Evolutionary conservation across 2,113 vertebrate species (phyloP), one percentile per base, ranked within the genome.

Genomic region (Ginglymostoma cirratum): DNA sequence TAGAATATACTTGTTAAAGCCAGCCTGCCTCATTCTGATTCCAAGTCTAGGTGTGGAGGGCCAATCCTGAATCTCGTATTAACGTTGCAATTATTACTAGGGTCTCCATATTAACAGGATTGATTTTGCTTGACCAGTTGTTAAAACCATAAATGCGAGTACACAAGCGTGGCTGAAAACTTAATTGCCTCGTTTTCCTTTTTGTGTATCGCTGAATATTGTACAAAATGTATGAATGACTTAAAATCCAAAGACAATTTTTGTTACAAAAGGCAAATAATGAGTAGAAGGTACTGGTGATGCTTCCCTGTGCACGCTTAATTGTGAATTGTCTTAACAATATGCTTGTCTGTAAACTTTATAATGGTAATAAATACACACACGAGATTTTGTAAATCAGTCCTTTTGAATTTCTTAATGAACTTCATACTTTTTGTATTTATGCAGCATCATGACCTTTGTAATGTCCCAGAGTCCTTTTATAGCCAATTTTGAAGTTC

Each of bases 331-430:
- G 97, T 98, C 98, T 98, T 97, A 97, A 98, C 97, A 98, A 97
- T 98, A 97, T 98, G 97, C 97, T 97, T 97, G 96, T 98, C 98
- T 98, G 97, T 98, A 97, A 98, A 98, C 98, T 96, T 98, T 99
- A 98, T 99, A 98, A 98, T 98, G 98, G 97, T 97, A 96, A 96
- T 99, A 99, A 99, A 98, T 98, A 98, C 98, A 98, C 98, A 97
- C 97, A 97, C 98, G 98, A 97, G 98, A 97, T 98, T 98, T 99
- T 98, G 97, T 97, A 97, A 98, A 96, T 96, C 96, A 97, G 97
- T 98, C 96, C 0, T 97, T 97, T 61, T 97, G 34, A 96, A 95
- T 96, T 97, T 96, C 96, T 90, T 48, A 8, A 0, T 83, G 48
- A 48, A 34, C 14, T 76, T 67, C 1, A 52, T 69, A 61, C 23